A percentile compares a stretch with the other conserved stretches of the same genome.
phyloP scores from a whole-genome alignment of 2,888 invertebrate genomes.

The Drosophila nr. perissopoda region DNA sequence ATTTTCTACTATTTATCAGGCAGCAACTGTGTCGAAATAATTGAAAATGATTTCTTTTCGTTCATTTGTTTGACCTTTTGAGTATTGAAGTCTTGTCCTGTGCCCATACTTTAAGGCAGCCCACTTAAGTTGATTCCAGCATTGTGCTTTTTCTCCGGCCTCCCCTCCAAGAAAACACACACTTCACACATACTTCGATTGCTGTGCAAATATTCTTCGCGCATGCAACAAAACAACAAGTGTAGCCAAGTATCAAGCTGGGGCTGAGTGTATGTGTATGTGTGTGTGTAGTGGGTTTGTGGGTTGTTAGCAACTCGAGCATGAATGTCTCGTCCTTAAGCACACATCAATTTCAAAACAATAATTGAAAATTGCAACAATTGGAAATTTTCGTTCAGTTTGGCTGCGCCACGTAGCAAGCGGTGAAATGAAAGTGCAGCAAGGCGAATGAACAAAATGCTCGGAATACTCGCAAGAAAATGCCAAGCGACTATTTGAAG shows the following conservation, averaged over 20 bases:
- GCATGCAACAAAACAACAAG: constrained; percentile 46
- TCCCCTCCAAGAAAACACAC: constrained; percentile 32
- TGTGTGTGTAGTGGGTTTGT: constrained; percentile 6
- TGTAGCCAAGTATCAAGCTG: constrained; percentile 13
- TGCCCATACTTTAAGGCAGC: constrained; percentile 4
- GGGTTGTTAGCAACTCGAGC: constrained; percentile 54
- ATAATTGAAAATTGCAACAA: constrained; percentile 80
- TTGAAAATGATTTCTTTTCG: constrained; percentile 7
- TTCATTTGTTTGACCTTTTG: constrained; percentile 29
- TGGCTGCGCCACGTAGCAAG: constrained; percentile 48
- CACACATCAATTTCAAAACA: constrained; percentile 78
- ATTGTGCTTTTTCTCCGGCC: background rate
- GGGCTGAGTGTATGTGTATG: background rate
- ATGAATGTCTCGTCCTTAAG: constrained; percentile 68
- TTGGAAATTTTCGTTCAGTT: constrained; percentile 57
- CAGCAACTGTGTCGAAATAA: background rate
- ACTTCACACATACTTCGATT: constrained; percentile 55
- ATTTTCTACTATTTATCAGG: background rate
- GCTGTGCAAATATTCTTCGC: constrained; percentile 62
- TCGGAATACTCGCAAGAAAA: constrained; percentile 34
- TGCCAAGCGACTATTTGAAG: constrained; percentile 36
- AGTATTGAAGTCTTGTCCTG: constrained; percentile 21
- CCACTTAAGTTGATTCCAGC: background rate
- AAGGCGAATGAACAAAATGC: constrained; percentile 27
- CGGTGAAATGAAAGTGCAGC: constrained; percentile 45